Evolutionary conservation across 2,888 invertebrate species (phyloP), one percentile per base, ranked within the genome.

Genomic region (Hydropsyche betteni): DNA sequence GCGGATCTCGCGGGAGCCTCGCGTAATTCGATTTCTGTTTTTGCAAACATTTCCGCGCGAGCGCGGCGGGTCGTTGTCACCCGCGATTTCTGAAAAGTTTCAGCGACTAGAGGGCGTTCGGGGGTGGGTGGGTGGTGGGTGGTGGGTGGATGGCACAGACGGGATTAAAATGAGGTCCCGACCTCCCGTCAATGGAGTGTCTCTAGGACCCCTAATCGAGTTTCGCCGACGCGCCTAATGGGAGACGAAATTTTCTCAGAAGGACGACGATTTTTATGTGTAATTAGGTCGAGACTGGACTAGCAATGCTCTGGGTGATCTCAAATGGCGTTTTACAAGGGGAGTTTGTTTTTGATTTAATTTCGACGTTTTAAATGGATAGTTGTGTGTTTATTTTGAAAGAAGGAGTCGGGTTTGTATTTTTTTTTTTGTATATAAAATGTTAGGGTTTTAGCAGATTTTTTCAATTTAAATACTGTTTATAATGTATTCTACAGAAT

Each of bases 21-120:
- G 64, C 55, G 69, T 77, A 77, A 77, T 74, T 77, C 77, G 72
- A 77, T 77, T 77, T 77, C 75, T 77, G 75, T 76, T 74, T 64
- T 68, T 64, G 68, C 77, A 77, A 77, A 77, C 75, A 77, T 74
- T 68, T 52, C 69, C 55, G n/a, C 52, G 69, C 14, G 24, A 24
- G 24, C 24, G 24, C 24, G 24, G 68, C 44, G 51, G 70, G 34
- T 51, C 53, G 53, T 53, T 51, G 70, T 70, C 70, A 53, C 53
- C 70, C 36, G 36, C 64, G 64, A 64, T 64, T 64, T 64, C 64
- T 64, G 64, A 64, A 64, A 64, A 64, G 33, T 64, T 70, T 70
- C 53, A 36, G 12, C 53, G n/a, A 34, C 16, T 1, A 4, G 69
- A 69, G 51, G 68, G 7, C 52, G 68, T 68, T 64, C 64, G 50